Conservation (phyloP, 2,888 invertebrate species). For the Drosophila mercatorum region DNA sequence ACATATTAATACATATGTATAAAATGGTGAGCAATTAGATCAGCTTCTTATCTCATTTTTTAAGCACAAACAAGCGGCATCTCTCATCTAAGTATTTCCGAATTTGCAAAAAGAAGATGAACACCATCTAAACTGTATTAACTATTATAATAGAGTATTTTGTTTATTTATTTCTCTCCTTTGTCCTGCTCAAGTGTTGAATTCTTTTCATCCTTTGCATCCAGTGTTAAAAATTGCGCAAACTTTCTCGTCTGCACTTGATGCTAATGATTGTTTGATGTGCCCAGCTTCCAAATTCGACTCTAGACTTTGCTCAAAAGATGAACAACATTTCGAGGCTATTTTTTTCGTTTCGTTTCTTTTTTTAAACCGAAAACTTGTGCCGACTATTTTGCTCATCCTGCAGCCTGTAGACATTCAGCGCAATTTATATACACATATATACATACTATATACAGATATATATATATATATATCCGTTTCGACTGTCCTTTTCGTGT, state of each 20-base stretch:
- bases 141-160: not conserved
- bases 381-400: slow-evolving; percentile 24
- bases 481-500: slow-evolving; percentile 21
- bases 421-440: slow-evolving; percentile 1
- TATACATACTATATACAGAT: not conserved
- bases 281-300: slow-evolving; percentile 40
- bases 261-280: slow-evolving; percentile 77
- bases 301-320: slow-evolving; percentile 23
- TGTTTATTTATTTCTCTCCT: slow-evolving; percentile 13
- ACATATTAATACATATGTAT: too few relatives aligned
- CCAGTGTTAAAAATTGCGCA: slow-evolving; percentile 21
- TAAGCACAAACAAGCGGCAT: not conserved
- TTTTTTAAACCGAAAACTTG: slow-evolving; percentile 19
- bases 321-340: slow-evolving; percentile 3
- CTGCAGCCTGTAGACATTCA: slow-evolving; percentile 19
- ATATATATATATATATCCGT: not conserved
- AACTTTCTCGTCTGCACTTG: slow-evolving; percentile 50
- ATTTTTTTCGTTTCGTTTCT: not conserved
- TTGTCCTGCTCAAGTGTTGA: not conserved
- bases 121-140: too few relatives aligned
- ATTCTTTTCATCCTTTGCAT: slow-evolving; percentile 3
- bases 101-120: too few relatives aligned
- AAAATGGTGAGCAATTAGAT: too few relatives aligned
- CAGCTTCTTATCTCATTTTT: not conserved
- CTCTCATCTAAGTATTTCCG: too few relatives aligned